Evolutionary conservation across 2,113 vertebrate genomes (phyloP).

Genomic region (Cyprinus carpio): DNA sequence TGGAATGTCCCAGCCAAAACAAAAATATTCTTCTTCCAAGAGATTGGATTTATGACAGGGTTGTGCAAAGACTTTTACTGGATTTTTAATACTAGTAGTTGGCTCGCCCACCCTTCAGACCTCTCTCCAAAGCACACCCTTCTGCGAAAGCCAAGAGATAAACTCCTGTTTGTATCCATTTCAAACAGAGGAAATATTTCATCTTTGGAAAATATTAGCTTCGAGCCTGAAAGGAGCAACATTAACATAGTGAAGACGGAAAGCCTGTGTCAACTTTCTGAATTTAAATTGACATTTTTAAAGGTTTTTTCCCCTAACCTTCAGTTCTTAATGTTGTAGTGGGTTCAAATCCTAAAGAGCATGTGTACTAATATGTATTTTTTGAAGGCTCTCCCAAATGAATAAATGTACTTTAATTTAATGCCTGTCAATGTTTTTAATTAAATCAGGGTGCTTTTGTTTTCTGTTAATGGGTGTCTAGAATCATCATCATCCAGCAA

Average conservation of each 20-base stretch:
- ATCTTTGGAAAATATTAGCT: background rate
- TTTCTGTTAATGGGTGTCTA: background rate
- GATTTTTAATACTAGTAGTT: constrained; percentile 29
- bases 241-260: background rate
- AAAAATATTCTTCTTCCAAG: constrained; percentile 21
- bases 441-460: constrained; percentile 7
- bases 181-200: constrained; percentile 27
- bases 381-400: background rate
- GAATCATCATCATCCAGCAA: background rate
- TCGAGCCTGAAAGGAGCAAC: background rate
- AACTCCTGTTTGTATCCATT: background rate
- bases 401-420: background rate
- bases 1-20: constrained; percentile 23
- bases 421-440: background rate
- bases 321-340: background rate
- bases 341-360: too few species aligned
- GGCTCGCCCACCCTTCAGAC: background rate
- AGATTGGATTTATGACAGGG: constrained; percentile 18
- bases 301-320: too few species aligned
- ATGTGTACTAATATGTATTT: background rate
- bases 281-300: too few species aligned
- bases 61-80: constrained; percentile 33
- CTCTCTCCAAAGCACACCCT: constrained; percentile 19
- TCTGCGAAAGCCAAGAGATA: constrained; percentile 16
- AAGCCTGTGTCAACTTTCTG: background rate